Evolutionary conservation across 2,888 invertebrate species (phyloP), one percentile per base, ranked within the genome.

Genomic region (Conistra vaccinii): DNA sequence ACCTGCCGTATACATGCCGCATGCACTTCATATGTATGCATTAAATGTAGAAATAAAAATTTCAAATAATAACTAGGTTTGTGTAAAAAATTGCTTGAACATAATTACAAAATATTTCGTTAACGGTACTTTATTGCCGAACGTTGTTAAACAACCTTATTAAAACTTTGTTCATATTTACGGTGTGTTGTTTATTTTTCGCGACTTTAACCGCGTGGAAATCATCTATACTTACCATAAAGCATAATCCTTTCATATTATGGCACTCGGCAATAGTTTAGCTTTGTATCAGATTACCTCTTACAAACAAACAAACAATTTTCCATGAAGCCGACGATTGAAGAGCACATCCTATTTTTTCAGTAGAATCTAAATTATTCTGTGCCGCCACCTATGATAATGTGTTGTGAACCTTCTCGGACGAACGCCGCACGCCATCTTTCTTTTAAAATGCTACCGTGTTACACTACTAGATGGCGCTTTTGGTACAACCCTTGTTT

Each of bases 311-410:
- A 39, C 1, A 3, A 42, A 63, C 1, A 1, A 45, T n/a, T 39
- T 39, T 26, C 17, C 65, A n/a, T n/a, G 17, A 29, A 65, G 14
- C 65, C 5, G 29, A n/a, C 4, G 14, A 65, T 48, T 9, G 14
- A 65, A 45, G 14, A 29, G 29, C 29, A 1, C n/a, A 20, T 32
- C n/a, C 17, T 20, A 12, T n/a, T 17, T 29, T 42, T 20, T 23
- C 29, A 3, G 20, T 42, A 42, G n/a, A 10, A 45, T 10, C 4
- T 58, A 20, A 58, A 48, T 35, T 55, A 7, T 23, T 35, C 1
- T 39, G 39, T 39, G 51, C 17, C 32, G 73, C 73, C 73, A 73
- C 26, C 73, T 73, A 73, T 73, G 26, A 32, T 48, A n/a, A 61
- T 42, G 12, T 23, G 23, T 3, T 35, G 14, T 26, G 2, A 53